Base-by-base conservation (phyloP, 2,888 invertebrate species). In the Lithophane leautieri region DNA sequence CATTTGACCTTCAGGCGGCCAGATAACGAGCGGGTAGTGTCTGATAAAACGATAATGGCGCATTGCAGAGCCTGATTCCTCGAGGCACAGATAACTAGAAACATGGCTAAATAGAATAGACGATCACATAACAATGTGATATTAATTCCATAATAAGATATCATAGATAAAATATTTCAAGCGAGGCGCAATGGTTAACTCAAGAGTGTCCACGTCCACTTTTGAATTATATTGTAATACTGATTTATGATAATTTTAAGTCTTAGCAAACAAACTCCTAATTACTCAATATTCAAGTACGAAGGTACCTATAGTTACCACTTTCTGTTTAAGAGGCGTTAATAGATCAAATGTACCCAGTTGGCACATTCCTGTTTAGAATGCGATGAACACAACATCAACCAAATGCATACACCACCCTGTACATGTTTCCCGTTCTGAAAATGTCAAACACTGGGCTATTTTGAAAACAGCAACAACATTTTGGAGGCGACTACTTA, bases 21-120 rank as follows among this genome's bases (percentile, higher is more conserved):
- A 91, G 93, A 94, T 94, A 94, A 91, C 90, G 78, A 76, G 85
- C 82, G 88, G 86, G 88, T 90, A 88, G 84, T 90, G 89, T 81
- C 89, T 93, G 94, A 94, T 94, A 94, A 92, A 87, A 86, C 89
- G 91, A 92, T 93, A 93, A 92, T 89, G 88, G 80, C 90, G 90
- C 91, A 92, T 84, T 91, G 91, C 91, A 86, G 88, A 81, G 73
- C 69, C 82, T 86, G 79, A 87, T 83, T 82, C 85, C 85, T 78
- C 80, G 81, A 85, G 76, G 73, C 60, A 81, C 50, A 81, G 82
- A 85, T 86, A 83, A 67, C 63, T 73, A 86, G 73, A 69, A 71
- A 74, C 68, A 70, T 66, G 61, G 50, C 28, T 65, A 56, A 72
- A 72, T 80, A 70, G 47, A 79, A 73, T 84, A 76, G 76, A 73